Conservation (phyloP, 1,140 invertebrate species). For the Conopomorpha cramerella region DNA sequence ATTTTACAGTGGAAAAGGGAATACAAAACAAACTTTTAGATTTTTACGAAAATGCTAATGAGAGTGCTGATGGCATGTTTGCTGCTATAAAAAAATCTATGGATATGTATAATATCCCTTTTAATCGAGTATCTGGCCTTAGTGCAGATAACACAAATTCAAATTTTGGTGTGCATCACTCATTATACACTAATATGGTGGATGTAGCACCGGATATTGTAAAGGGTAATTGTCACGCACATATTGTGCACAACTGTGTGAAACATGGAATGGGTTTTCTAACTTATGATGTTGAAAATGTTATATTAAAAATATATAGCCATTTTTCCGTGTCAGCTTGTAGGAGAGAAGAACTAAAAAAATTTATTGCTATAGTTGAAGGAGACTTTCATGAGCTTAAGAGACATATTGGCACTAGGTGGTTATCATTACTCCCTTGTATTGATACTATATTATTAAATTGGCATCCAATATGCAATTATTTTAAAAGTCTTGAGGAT, state of each 20-base stretch:
- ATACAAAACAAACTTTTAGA: slow-evolving; percentile 3
- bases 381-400: slow-evolving; percentile 7
- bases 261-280: slow-evolving; percentile 7
- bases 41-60: slow-evolving; percentile 2
- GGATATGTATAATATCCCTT: slow-evolving; percentile 4
- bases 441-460: slow-evolving; percentile 10
- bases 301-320: slow-evolving; percentile 8
- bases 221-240: slow-evolving; percentile 6
- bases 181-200: slow-evolving; percentile 5
- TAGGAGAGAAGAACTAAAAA: slow-evolving; percentile 9
- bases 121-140: slow-evolving; percentile 4
- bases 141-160: too few species aligned
- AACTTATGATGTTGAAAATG: slow-evolving; percentile 9
- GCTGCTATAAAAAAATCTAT: slow-evolving; percentile 9
- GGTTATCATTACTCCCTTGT: slow-evolving; percentile 5
- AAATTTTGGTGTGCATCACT: slow-evolving; percentile 4
- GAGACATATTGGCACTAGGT: slow-evolving; percentile 4
- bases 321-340: slow-evolving; percentile 7
- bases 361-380: slow-evolving; percentile 7
- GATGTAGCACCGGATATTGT: slow-evolving; percentile 2
- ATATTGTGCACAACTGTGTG: too few species aligned
- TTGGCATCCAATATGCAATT: slow-evolving; percentile 8
- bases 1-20: slow-evolving; percentile 1
- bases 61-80: slow-evolving; percentile 9
- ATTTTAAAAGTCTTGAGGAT: slow-evolving; percentile 4